Conservation (phyloP, 1,140 invertebrate genomes). For the Colletes gigas region DNA sequence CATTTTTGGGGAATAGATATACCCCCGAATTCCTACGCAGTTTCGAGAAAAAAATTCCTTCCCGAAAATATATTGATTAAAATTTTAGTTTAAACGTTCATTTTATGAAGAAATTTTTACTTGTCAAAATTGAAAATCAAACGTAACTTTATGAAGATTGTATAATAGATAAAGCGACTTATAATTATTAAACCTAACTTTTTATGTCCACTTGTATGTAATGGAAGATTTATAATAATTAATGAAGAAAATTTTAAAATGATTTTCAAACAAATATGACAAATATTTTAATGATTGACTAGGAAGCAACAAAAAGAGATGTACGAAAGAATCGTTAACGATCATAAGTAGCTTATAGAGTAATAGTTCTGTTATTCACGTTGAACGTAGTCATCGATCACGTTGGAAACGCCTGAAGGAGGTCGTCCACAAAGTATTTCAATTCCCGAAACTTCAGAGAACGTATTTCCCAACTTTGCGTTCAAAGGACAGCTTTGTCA, state of each 20-base stretch:
- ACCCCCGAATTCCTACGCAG: too few species aligned
- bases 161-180: too few species aligned
- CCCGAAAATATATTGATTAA: too few species aligned
- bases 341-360: constrained; percentile 23
- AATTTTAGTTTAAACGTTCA: too few species aligned
- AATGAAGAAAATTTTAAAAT: neutral
- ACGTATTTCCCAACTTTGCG: neutral
- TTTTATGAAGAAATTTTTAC: too few species aligned
- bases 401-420: neutral
- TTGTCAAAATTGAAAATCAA: too few species aligned
- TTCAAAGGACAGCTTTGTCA: neutral
- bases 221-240: too few species aligned
- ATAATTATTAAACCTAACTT: too few species aligned
- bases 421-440: neutral
- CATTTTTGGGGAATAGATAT: too few species aligned
- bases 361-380: neutral
- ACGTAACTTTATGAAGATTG: too few species aligned
- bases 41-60: too few species aligned
- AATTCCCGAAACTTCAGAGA: constrained; percentile 17
- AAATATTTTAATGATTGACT: neutral
- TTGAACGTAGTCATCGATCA: constrained; percentile 13
- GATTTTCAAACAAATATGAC: neutral
- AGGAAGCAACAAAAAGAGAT: neutral
- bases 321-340: neutral
- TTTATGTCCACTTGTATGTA: too few species aligned